Evolutionary conservation across 2,797 vertebrate species (phyloP), one percentile per base, ranked within the genome.

Genomic region (Crax fasciolata): DNA sequence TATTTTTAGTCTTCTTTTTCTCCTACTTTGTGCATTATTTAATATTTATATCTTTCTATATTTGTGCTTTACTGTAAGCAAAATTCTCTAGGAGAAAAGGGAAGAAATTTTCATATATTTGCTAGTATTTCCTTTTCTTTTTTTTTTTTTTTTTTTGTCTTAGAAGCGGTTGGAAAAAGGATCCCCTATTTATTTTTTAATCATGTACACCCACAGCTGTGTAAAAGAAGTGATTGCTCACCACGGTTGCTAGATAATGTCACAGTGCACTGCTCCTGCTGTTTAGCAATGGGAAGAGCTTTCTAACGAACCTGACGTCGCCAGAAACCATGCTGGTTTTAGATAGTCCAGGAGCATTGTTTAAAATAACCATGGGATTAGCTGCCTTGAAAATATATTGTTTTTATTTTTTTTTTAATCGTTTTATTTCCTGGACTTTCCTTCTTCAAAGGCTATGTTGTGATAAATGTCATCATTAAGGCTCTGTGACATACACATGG

Each of bases 401-500:
- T 72, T 93, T 35, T 35, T 58, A 35, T 35, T 35, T 58, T 38
- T 38, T 23, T 27, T 39, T 57, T 32, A 57, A 32, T 57, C 30
- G 55, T 57, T 30, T 92, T 93, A 68, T 93, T 82, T 92, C 63
- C 83, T 94, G 82, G 78, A 86, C 92, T 95, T 95, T 48, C 82
- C 39, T 93, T 90, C 71, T 93, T 94, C 75, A 89, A 91, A 93
- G 89, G 76, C 77, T 89, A 77, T 73, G 38, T 66, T 80, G 72
- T 94, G 89, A 97, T 91, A 90, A 96, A 97, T 97, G 88, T 81
- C 85, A 87, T 93, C 91, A 96, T 97, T 97, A 97, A 96, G 84
- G 48, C 55, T 9, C 25, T 24, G 65, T 84, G 94, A 84, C 58
- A 52, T 74, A 55, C 77, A 59, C 87, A 52, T 43, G 51, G 83